phyloP scores from a whole-genome alignment of 2,888 invertebrate genomes.

The Poecilus cupreus region DNA sequence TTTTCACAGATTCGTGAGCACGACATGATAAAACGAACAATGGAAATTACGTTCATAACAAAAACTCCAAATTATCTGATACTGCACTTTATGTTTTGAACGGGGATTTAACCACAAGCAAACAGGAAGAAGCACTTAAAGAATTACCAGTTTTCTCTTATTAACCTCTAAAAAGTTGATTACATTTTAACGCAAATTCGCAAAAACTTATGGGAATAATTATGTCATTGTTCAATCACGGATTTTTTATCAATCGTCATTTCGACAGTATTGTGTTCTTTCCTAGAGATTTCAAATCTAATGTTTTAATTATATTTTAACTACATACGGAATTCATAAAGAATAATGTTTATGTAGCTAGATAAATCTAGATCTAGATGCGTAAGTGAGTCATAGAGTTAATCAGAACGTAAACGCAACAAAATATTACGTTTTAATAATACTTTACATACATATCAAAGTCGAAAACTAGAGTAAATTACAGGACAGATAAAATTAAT shows the following conservation, averaged over 20 bases:
- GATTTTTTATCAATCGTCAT: neutral
- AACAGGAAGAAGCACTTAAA: constrained; percentile 6
- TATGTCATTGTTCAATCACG: neutral
- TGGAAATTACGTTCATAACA: constrained; percentile 12
- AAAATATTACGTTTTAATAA: constrained; percentile 29
- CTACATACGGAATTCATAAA: neutral
- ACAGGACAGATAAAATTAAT: neutral
- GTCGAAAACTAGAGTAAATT: neutral
- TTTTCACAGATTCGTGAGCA: constrained; percentile 43
- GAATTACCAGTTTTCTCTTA: neutral
- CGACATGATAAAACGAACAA: constrained; percentile 27
- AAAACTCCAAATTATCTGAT: constrained; percentile 34
- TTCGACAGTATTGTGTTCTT: no score
- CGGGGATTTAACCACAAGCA: neutral
- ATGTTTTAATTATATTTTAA: constrained; percentile 21
- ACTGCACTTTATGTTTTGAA: neutral
- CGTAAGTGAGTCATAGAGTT: constrained; percentile 8
- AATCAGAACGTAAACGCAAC: constrained; percentile 38
- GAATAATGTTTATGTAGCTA: neutral
- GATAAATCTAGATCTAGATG: constrained; percentile 13
- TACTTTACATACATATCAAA: neutral
- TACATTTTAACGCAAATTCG: neutral
- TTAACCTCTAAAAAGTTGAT: neutral
- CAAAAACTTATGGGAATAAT: constrained; percentile 4
- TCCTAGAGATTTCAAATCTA: neutral